Evolutionary conservation across 2,888 invertebrate genomes (phyloP).

Genomic region (Orthosia gothica): DNA sequence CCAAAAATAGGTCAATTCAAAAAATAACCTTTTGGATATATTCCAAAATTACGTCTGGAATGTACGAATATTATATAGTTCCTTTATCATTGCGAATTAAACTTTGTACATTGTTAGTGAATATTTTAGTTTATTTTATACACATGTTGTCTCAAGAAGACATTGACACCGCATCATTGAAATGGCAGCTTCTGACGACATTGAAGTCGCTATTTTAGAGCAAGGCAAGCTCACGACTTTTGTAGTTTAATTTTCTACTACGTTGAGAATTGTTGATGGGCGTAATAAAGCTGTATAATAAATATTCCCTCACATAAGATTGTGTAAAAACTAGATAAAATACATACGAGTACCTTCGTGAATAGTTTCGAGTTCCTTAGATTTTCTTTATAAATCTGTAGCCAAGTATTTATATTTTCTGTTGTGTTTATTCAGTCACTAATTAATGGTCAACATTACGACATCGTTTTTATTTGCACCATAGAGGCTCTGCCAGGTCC

Average conservation of each 20-base stretch:
- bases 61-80: conserved; percentile 40
- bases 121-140: conserved; percentile 12
- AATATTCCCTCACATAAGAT: not conserved
- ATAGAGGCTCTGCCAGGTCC: no score
- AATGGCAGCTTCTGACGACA: conserved; percentile 36
- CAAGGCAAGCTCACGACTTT: conserved; percentile 34
- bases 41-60: conserved; percentile 75
- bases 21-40: conserved; percentile 76
- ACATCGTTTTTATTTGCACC: not conserved
- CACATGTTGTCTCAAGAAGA: conserved; percentile 32
- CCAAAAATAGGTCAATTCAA: conserved; percentile 77
- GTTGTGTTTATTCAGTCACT: not conserved
- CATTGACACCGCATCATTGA: conserved; percentile 57
- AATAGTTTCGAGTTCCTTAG: not conserved
- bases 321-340: not conserved
- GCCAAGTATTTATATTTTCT: not conserved
- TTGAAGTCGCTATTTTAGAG: conserved; percentile 54
- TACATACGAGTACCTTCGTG: not conserved
- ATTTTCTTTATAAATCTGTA: not conserved
- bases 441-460: not conserved
- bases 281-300: not conserved
- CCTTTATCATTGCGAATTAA: conserved; percentile 33
- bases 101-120: conserved; percentile 22
- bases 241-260: conserved; percentile 28
- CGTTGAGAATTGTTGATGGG: conserved; percentile 1